Percentiles rank a stretch among this genome's conserved stretches.
Conservation (phyloP, 2,113 vertebrate species). For the Panurus biarmicus region DNA sequence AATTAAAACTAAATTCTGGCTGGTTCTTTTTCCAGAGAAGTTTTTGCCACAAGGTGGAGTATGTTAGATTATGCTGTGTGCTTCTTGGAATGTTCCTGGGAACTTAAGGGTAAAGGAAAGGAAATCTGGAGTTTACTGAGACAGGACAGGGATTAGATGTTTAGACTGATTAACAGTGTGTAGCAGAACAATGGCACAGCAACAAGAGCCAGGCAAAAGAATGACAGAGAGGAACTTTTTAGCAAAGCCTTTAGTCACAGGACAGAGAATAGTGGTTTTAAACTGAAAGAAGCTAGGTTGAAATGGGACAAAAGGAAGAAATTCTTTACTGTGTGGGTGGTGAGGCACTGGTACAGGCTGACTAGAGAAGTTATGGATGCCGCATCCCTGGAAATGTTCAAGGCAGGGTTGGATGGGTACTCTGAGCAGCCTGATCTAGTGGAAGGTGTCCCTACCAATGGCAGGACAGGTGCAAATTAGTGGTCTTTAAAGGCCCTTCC, state of each 20-base stretch:
- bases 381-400: not conserved
- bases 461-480: not conserved
- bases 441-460: not conserved
- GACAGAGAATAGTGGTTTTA: not conserved
- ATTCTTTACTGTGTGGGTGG: not conserved
- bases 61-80: not conserved
- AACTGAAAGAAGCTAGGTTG: not conserved
- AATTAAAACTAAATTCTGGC: not conserved
- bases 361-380: not conserved
- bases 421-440: not conserved
- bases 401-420: not conserved
- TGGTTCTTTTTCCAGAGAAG: not conserved
- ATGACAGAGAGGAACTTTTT: not conserved
- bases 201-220: not conserved
- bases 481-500: not conserved
- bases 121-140: not conserved
- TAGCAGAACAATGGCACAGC: not conserved
- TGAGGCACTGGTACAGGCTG: not conserved
- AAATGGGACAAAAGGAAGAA: not conserved
- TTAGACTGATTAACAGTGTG: not conserved
- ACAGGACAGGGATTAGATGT: not conserved
- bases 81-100: not conserved
- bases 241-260: not conserved
- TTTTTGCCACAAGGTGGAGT: constrained; percentile 26
- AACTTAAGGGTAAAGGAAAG: not conserved